Evolutionary conservation across 2,113 vertebrate species (phyloP), one percentile per base, ranked within the genome.

Genomic region (Pipa parva): DNA sequence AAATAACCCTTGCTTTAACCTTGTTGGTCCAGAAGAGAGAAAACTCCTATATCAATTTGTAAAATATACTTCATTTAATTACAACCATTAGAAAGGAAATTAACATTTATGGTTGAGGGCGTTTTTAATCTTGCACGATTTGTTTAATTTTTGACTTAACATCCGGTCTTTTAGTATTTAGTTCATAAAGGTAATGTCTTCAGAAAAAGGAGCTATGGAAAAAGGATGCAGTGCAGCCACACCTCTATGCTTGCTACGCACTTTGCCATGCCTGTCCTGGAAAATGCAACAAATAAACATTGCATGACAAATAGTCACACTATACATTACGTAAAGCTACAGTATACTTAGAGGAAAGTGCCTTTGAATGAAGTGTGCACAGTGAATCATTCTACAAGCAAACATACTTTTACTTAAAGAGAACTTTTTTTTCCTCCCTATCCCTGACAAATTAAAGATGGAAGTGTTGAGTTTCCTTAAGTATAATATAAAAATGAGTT

Each of bases 221-320:
- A 58, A 59, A 42, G 17, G 2, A 28, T 60, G 33, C 17, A 50
- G 29, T 31, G 6, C 64, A 27, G 56, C 55, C 64, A 36, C 29
- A 59, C 56, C 64, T 68, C 7, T 9, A 52, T 24, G 15, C 29
- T 39, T 52, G 25, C 33, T 60, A 45, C 33, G 57, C 25, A 52
- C 46, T 60, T 69, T 52, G 65, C 52, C 33, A 60, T 60, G 31
- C 22, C 26, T 60, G 46, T 69, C 57, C 46, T 69, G 65, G 65
- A 69, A 69, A 69, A 60, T 39, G 48, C 65, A 42, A 54, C 65
- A 69, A 54, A 69, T 42, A 69, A 69, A 45, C 33, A 60, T 7
- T 37, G 17, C 24, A 29, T 69, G 57, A 69, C 31, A n/a, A 65
- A 27, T 46, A 66, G 21, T 22, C 55, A 59, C 42, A 52, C 46